Conservation (phyloP, 2,797 vertebrate genomes). For the Thaleichthys pacificus region DNA sequence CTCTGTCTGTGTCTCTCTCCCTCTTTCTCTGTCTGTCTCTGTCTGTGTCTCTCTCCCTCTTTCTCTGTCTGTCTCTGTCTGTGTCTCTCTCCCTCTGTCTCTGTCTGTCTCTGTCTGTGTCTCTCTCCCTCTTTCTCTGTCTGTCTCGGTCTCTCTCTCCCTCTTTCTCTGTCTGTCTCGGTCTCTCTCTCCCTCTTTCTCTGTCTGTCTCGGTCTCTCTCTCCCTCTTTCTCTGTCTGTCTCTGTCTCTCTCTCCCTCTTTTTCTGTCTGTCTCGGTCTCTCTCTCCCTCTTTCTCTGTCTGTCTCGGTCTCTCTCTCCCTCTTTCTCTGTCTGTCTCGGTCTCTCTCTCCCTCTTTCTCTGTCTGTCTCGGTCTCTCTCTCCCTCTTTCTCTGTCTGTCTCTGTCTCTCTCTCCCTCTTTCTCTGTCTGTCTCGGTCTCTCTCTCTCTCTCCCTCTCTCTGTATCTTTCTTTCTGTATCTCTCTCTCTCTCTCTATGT, state of each 20-base stretch:
- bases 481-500: neutral
- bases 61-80: neutral
- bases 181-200: neutral
- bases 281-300: neutral
- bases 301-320: neutral
- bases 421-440: neutral
- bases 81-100: neutral
- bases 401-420: neutral
- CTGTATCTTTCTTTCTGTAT: neutral
- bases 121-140: neutral
- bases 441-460: neutral
- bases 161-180: neutral
- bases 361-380: neutral
- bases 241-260: no score
- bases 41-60: neutral
- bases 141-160: neutral
- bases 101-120: neutral
- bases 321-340: neutral
- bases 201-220: neutral
- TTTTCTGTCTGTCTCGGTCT: no score
- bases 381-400: neutral
- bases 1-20: neutral
- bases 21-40: neutral
- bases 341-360: neutral
- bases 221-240: no score